These are phyloP conservation scores for Momotus momota DNA, from an alignment of 2,797 vertebrate genomes.

Conservation along the genomic window DNA sequence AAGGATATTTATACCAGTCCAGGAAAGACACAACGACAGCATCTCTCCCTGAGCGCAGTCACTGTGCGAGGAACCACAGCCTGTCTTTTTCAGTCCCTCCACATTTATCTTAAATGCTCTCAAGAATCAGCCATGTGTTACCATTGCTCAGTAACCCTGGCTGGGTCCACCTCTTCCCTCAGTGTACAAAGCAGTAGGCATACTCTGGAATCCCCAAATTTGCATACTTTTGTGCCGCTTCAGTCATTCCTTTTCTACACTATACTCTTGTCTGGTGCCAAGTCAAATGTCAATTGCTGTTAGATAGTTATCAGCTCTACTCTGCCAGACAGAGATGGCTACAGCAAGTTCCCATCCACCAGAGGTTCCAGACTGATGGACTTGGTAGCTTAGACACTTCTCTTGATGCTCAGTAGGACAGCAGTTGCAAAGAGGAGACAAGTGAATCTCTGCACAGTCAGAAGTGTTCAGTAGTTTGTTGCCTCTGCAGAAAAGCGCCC, in stretches of 20 bases:
- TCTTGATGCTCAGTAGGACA: background rate
- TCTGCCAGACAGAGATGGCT: background rate
- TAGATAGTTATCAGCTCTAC: background rate
- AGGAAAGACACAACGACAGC: background rate
- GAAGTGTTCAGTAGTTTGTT: background rate
- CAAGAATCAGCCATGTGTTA: background rate
- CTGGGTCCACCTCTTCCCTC: background rate
- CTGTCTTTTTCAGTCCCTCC: background rate
- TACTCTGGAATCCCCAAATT: background rate
- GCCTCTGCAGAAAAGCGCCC: background rate
- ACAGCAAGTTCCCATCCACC: background rate
- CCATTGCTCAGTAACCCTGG: background rate
- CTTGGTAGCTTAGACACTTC: background rate
- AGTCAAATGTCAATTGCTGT: background rate
- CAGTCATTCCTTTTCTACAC: background rate
- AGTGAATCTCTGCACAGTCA: background rate
- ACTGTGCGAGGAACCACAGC: background rate
- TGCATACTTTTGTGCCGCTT: background rate
- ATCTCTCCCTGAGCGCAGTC: background rate
- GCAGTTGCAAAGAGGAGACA: background rate
- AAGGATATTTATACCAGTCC: background rate
- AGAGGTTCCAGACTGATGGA: background rate
- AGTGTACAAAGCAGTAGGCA: background rate
- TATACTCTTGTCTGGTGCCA: background rate
- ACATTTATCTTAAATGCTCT: background rate